Percentiles rank a stretch among this genome's conserved stretches.
Conservation (phyloP, 2,797 vertebrate species). For the Borostomias antarcticus region DNA sequence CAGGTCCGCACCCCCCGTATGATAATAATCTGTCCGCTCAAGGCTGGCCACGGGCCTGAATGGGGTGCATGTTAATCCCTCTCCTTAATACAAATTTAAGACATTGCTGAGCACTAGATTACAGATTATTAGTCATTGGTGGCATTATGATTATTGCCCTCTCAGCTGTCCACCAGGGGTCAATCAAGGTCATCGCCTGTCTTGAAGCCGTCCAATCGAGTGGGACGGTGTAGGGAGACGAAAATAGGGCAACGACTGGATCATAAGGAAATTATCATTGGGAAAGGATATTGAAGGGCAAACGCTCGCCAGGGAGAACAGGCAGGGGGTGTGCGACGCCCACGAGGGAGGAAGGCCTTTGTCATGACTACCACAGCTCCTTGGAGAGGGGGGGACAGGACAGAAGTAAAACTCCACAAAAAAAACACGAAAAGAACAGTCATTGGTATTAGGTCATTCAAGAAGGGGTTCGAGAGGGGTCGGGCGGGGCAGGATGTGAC, state of each 20-base stretch:
- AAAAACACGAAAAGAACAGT: constrained; percentile 50
- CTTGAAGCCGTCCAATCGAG: not conserved
- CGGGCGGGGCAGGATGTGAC: no score
- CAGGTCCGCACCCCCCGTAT: no score
- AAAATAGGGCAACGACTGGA: constrained; percentile 5
- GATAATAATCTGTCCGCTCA: constrained; percentile 25
- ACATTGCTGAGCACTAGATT: no score
- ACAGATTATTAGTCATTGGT: not conserved
- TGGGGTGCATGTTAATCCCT: constrained; percentile 23
- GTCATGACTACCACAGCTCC: constrained; percentile 4
- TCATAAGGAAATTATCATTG: not conserved
- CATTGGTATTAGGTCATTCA: constrained; percentile 50
- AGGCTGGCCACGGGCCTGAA: constrained; percentile 10
- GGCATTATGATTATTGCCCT: not conserved
- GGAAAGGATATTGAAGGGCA: not conserved
- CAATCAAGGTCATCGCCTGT: constrained; percentile 6
- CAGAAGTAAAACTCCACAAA: constrained; percentile 37
- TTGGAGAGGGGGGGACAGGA: constrained; percentile 35
- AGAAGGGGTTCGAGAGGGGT: constrained; percentile 44
- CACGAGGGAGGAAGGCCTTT: constrained; percentile 19
- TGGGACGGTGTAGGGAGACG: no score
- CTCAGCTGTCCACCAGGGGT: constrained; percentile 5
- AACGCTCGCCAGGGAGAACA: constrained; percentile 11
- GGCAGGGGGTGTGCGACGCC: constrained; percentile 25
- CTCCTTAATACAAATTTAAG: constrained; percentile 31